Evolutionary conservation across 1,140 invertebrate species (phyloP), one percentile per base, ranked within the genome.

Genomic region (Drosophila varians): DNA sequence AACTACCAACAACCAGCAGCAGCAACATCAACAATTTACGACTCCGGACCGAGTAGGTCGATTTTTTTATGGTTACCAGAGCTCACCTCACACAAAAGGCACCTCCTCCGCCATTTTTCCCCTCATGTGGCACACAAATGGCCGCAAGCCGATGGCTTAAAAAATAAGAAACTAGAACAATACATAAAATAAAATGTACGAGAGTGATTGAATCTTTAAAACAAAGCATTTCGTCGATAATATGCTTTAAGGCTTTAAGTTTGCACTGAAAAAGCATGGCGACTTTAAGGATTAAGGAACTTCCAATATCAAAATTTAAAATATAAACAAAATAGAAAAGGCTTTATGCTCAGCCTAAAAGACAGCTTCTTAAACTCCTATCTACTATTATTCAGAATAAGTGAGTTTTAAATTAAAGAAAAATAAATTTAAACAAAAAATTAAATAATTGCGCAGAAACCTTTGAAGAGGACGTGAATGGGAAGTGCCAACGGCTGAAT

Each of bases 21-120:
- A 76, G 47, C 60, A 55, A 72, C 70, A 74, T 64, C 60, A 78
- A 47, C 76, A 76, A 80, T 84, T 84, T 84, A 86, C 72, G 80
- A 76, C 58, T 80, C 51, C 62, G 56, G 64, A 72, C 61, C 57
- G 60, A 70, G 57, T 53, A 42, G 71, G 71, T 54, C 45, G 53
- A 48, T 18, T 54, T 66, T 69, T 84, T 86, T 84, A 83, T 84
- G 45, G 48, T 52, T 58, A 9, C 40, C 36, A 45, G 21, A 61
- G 56, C 36, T 65, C 52, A 78, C 55, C 79, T 74, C 49, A 8
- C 46, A 46, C 21, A 28, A 16, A 47, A 49, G 54, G 11, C 31
- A 47, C 9, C 54, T 18, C 38, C 51, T 43, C 62, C 14, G 42
- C 26, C 56, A n/a, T 12, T 12, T 14, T 26, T 38, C 28, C 51